Conservation (phyloP, 2,797 vertebrate genomes). For the Acrossocheilus wenchowensis region DNA sequence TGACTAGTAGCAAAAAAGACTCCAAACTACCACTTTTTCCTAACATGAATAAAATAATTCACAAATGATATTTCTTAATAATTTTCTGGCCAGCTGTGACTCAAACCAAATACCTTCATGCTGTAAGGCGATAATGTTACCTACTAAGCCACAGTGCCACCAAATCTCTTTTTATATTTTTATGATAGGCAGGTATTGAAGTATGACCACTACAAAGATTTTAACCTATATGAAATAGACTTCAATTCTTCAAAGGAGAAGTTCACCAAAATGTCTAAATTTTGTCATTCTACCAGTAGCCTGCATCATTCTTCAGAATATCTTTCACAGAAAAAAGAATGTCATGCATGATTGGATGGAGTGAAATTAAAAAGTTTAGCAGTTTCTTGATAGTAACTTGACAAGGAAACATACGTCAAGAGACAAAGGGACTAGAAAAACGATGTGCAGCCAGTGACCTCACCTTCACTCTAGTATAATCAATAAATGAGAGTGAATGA, state of each 20-base stretch:
- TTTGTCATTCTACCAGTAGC: not conserved
- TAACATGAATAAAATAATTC: not conserved
- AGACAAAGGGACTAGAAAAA: not conserved
- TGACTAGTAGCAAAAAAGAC: not conserved
- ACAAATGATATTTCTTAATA: not conserved
- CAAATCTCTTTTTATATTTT: not conserved
- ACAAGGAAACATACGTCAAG: constrained; percentile 6
- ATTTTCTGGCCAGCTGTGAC: not conserved
- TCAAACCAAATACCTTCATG: not conserved
- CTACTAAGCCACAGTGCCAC: not conserved
- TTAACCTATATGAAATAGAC: not conserved
- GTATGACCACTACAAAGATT: not conserved
- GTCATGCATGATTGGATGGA: not conserved
- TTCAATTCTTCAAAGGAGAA: not conserved
- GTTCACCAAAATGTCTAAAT: not conserved
- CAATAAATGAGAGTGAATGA: constrained; percentile 17
- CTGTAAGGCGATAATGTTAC: not conserved
- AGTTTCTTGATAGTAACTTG: not conserved
- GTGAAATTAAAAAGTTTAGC: not conserved
- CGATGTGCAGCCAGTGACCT: constrained; percentile 19
- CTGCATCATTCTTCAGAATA: not conserved
- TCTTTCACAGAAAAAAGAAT: not conserved
- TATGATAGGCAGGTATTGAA: not conserved
- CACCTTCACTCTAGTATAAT: constrained; percentile 13
- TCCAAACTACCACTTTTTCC: not conserved